Conservation (phyloP, 2,797 vertebrate species). For the Anguilla anguilla region DNA sequence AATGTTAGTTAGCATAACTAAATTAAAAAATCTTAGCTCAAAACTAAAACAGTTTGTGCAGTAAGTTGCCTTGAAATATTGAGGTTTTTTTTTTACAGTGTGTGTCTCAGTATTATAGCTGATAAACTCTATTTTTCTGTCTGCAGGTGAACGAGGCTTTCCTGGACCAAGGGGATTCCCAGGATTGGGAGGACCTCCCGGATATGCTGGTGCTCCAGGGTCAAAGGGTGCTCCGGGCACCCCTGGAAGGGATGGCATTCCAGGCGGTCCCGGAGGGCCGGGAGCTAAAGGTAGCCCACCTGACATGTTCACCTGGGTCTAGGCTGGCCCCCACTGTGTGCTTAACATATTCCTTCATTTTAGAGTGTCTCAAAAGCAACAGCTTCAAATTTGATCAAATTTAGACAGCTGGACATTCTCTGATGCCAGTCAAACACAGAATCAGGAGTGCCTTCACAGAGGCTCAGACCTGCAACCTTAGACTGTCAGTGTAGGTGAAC, state of each 20-base stretch:
- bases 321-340: not conserved
- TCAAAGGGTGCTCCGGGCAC: not conserved
- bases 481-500: no score
- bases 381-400: not conserved
- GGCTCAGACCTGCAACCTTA: no score
- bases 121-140: not conserved
- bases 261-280: not conserved
- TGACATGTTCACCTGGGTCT: not conserved
- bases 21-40: not conserved
- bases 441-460: no score
- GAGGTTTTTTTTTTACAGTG: not conserved
- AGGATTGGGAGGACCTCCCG: not conserved
- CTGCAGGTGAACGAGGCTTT: not conserved
- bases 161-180: not conserved
- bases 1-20: no score
- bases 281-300: conserved; percentile 1
- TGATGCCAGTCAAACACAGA: no score
- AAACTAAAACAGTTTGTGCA: no score
- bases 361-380: not conserved
- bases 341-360: not conserved
- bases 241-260: not conserved
- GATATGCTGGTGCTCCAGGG: not conserved
- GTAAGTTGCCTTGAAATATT: not conserved
- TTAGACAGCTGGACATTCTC: not conserved
- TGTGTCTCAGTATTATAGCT: not conserved